A percentile compares a stretch with the other conserved stretches of the same genome.
Conservation (phyloP, 2,888 invertebrate genomes). For the Meandrusa payeni region DNA sequence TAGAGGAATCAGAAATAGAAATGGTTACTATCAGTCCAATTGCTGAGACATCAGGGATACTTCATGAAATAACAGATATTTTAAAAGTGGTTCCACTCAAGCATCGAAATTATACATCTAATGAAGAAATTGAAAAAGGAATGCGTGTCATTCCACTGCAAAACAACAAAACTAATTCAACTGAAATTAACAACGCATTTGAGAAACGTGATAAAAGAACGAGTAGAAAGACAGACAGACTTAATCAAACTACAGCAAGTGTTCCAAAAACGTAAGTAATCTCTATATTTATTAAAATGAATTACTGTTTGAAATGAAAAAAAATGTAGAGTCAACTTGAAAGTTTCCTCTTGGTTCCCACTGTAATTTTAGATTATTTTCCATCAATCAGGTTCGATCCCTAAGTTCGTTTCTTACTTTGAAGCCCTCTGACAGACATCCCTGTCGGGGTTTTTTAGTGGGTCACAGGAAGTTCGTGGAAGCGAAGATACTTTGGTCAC, state of each 20-base stretch:
- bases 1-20: slow-evolving; percentile 50
- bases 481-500: too few relatives aligned
- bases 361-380: too few relatives aligned
- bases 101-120: slow-evolving; percentile 32
- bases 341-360: too few relatives aligned
- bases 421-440: too few relatives aligned
- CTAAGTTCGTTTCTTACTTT: too few relatives aligned
- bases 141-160: slow-evolving; percentile 59
- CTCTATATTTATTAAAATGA: too few relatives aligned
- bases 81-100: slow-evolving; percentile 65
- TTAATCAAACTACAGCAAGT: slow-evolving; percentile 74
- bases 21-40: slow-evolving; percentile 45
- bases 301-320: too few relatives aligned
- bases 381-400: too few relatives aligned
- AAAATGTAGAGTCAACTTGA: too few relatives aligned
- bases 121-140: slow-evolving; percentile 41
- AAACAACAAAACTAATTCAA: slow-evolving; percentile 63
- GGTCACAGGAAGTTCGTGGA: too few relatives aligned
- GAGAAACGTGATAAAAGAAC: slow-evolving; percentile 74
- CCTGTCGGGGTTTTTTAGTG: too few relatives aligned
- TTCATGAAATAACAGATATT: slow-evolving; percentile 48
- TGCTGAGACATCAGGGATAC: slow-evolving; percentile 34
- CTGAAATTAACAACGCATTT: slow-evolving; percentile 57
- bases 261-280: slow-evolving; percentile 76
- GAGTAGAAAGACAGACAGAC: slow-evolving; percentile 71